Conservation (phyloP, 2,888 invertebrate species). For the Drosophila paramelanica region DNA sequence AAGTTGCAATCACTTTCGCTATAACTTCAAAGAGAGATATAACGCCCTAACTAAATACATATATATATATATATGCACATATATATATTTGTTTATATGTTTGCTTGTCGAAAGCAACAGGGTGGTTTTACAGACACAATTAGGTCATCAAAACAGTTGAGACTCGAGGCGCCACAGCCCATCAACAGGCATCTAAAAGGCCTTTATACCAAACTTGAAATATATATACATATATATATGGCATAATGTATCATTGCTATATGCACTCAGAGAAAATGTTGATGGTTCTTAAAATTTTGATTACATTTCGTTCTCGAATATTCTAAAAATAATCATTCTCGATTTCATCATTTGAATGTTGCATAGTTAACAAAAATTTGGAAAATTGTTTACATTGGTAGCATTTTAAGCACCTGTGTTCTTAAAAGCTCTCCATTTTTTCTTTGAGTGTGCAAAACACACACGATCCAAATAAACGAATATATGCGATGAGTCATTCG, state of each 20-base stretch:
- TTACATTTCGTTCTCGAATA: too few relatives aligned
- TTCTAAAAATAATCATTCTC: too few relatives aligned
- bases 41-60: background rate
- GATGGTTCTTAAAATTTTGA: too few relatives aligned
- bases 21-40: background rate
- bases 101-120: slow-evolving; percentile 34
- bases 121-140: slow-evolving; percentile 44
- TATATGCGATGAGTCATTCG: slow-evolving; percentile 36
- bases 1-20: slow-evolving; percentile 1
- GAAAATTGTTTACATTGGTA: too few relatives aligned
- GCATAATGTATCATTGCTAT: background rate
- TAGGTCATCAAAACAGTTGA: slow-evolving; percentile 54
- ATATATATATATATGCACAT: background rate
- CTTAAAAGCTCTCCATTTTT: too few relatives aligned
- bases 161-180: slow-evolving; percentile 49
- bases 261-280: background rate
- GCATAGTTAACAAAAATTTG: too few relatives aligned
- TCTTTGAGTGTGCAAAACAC: too few relatives aligned
- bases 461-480: too few relatives aligned
- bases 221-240: background rate
- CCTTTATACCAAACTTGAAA: slow-evolving; percentile 18
- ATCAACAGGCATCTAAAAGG: slow-evolving; percentile 42
- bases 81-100: background rate
- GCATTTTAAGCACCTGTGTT: too few relatives aligned
- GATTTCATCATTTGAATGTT: too few relatives aligned